A percentile compares a stretch with the other conserved stretches of the same genome.
These are phyloP conservation scores for Chloromyia formosa DNA, from an alignment of 2,888 invertebrate genomes.

Conservation along the genomic window DNA sequence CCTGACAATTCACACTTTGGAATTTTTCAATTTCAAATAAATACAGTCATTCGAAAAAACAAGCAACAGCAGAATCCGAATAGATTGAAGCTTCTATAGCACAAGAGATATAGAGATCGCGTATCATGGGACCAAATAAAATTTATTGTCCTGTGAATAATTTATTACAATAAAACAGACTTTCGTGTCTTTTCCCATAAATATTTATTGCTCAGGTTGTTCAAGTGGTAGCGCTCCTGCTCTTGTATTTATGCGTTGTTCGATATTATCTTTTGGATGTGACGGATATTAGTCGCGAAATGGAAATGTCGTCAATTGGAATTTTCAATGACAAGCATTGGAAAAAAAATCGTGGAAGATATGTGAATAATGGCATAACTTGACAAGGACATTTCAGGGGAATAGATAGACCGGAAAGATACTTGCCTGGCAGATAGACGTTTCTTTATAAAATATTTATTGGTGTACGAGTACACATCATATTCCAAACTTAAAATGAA, in stretches of 20 bases:
- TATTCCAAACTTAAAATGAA: too few species aligned
- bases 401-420: too few species aligned
- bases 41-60: conserved; percentile 1
- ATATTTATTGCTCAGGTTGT: conserved; percentile 38
- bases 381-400: too few species aligned
- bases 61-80: too few species aligned
- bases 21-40: conserved; percentile 38
- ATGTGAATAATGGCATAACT: too few species aligned
- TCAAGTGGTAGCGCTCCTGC: background rate
- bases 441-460: too few species aligned
- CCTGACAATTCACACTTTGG: conserved; percentile 32
- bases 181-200: conserved; percentile 11
- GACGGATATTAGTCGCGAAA: conserved; percentile 37
- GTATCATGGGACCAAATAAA: conserved; percentile 26
- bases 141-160: conserved; percentile 41
- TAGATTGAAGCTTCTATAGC: background rate
- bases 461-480: too few species aligned
- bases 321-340: background rate
- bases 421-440: too few species aligned
- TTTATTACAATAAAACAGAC: conserved; percentile 33
- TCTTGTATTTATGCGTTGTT: background rate
- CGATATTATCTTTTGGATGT: conserved; percentile 2
- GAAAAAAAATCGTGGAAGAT: too few species aligned
- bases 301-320: conserved; percentile 31
- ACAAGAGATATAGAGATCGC: too few species aligned